Percentiles rank a stretch among this genome's conserved stretches.
These are phyloP conservation scores for Cherax quadricarinatus DNA, from an alignment of 1,140 invertebrate genomes.

Conservation along the genomic window DNA sequence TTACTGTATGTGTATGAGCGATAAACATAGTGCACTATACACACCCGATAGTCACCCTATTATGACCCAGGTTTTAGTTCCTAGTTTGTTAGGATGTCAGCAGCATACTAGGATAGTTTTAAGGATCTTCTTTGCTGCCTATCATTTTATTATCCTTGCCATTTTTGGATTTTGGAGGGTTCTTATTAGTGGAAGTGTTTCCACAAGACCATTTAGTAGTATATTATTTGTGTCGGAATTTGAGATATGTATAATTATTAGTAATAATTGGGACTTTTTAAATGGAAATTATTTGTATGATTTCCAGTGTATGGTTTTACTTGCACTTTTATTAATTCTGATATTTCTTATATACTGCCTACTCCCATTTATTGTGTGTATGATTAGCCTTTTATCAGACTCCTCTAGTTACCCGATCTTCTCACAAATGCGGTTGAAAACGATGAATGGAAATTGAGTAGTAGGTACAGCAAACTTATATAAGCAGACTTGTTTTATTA, in stretches of 20 bases:
- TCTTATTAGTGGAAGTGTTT: not conserved
- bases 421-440: too few relatives aligned
- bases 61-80: constrained; percentile 65
- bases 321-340: constrained; percentile 35
- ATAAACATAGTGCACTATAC: not conserved
- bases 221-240: not conserved
- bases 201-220: not conserved
- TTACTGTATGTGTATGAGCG: not conserved
- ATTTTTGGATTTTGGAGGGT: constrained; percentile 31
- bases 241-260: constrained; percentile 14
- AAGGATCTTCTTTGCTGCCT: constrained; percentile 56
- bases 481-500: too few relatives aligned
- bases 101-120: constrained; percentile 66
- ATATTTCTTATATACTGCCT: constrained; percentile 31
- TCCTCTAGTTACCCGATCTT: too few relatives aligned
- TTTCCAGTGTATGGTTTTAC: constrained; percentile 33
- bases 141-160: constrained; percentile 44
- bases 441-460: too few relatives aligned
- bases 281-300: not conserved
- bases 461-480: too few relatives aligned
- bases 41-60: not conserved
- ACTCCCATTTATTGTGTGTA: not conserved
- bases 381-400: too few relatives aligned
- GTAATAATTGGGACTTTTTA: not conserved
- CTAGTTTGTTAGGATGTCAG: constrained; percentile 65